Evolutionary conservation across 2,113 vertebrate genomes (phyloP).

Genomic region (human (Homo sapiens)): GRCh38 chr7:106892001-106892500

Average conservation of each 20-base stretch:
- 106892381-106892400: not conserved
- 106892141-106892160: not conserved
- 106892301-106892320: not conserved
- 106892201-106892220: not conserved
- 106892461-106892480: not conserved
- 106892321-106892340: not conserved
- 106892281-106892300: not conserved
- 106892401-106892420: not conserved
- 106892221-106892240: not conserved
- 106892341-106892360: not conserved
- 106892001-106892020: not conserved
- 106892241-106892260: not conserved
- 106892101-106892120: not conserved
- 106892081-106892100: too few relatives aligned
- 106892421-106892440: not conserved
- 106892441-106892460: not conserved
- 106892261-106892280: not conserved
- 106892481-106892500: not conserved
- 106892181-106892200: not conserved
- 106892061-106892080: not conserved
- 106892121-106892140: not conserved
- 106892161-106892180: not conserved
- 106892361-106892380: not conserved
- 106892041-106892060: not conserved
- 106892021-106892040: not conserved